These are phyloP conservation scores for Brachyptera risi DNA, from an alignment of 2,888 invertebrate species.

Conservation along the genomic window DNA sequence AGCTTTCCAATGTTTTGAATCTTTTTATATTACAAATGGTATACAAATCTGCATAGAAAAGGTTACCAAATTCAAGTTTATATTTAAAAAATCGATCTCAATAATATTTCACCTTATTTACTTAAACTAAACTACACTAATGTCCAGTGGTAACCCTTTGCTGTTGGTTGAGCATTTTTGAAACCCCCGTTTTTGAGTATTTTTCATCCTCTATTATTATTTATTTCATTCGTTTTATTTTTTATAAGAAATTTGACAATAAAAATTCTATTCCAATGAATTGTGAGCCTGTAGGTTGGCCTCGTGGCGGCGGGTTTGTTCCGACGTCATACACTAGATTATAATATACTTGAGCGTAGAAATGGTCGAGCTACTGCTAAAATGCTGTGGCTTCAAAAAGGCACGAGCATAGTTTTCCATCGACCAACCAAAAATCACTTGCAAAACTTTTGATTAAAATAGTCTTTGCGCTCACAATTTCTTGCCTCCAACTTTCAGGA, in stretches of 20 bases:
- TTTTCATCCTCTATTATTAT: neutral
- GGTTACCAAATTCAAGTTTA: conserved; percentile 10
- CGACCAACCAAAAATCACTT: neutral
- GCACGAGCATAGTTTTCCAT: conserved; percentile 4
- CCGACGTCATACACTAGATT: neutral
- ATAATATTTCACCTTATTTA: neutral
- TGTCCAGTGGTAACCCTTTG: conserved; percentile 10
- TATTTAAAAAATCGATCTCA: conserved; percentile 3
- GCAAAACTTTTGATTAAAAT: neutral
- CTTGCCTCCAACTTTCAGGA: neutral
- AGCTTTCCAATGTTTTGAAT: neutral
- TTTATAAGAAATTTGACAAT: neutral
- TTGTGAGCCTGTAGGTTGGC: neutral
- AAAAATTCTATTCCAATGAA: neutral
- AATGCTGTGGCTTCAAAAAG: neutral
- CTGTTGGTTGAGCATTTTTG: conserved; percentile 11
- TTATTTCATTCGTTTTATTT: neutral
- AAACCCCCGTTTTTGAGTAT: conserved; percentile 11
- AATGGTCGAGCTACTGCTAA: neutral
- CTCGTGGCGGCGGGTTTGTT: neutral
- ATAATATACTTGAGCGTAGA: conserved; percentile 9
- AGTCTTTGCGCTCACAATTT: conserved; percentile 5
- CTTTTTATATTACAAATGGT: conserved; percentile 12
- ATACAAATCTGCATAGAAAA: conserved; percentile 14
- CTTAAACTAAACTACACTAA: conserved; percentile 3